phyloP scores from a whole-genome alignment of 2,888 invertebrate species.

The Drosophila tripunctata region DNA sequence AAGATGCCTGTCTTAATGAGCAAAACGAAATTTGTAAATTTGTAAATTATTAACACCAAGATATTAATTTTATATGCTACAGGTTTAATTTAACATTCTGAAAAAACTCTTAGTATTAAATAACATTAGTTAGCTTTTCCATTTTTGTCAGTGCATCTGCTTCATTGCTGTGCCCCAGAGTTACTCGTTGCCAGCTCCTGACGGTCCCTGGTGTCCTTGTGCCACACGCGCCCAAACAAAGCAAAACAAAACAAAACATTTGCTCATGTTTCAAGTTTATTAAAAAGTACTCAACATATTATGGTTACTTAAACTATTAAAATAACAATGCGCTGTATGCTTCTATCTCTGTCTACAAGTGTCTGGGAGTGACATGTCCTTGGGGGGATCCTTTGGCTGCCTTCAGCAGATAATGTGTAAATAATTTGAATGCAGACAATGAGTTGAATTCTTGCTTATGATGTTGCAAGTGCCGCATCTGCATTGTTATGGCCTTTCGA shows the following conservation, averaged over 20 bases:
- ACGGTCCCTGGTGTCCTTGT: slow-evolving; percentile 55
- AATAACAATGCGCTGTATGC: slow-evolving; percentile 60
- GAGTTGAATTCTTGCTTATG: slow-evolving; percentile 13
- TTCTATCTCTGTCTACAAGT: slow-evolving; percentile 13
- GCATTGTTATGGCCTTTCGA: slow-evolving; percentile 6
- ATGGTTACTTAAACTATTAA: slow-evolving; percentile 80
- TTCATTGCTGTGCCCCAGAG: neutral
- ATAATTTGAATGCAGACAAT: slow-evolving; percentile 66
- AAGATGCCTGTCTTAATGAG: too few species aligned
- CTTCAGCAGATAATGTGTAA: slow-evolving; percentile 65
- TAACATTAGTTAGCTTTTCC: too few species aligned
- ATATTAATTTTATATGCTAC: too few species aligned
- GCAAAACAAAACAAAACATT: slow-evolving; percentile 55
- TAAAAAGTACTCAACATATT: slow-evolving; percentile 80
- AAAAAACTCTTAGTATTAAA: too few species aligned
- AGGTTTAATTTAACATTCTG: too few species aligned
- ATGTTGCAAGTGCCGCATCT: neutral
- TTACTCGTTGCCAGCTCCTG: slow-evolving; percentile 2
- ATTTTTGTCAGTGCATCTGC: neutral
- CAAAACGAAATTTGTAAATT: too few species aligned
- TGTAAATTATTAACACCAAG: too few species aligned
- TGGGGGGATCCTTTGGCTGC: slow-evolving; percentile 36
- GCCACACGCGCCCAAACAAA: slow-evolving; percentile 33
- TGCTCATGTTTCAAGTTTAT: slow-evolving; percentile 77
- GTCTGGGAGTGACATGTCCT: slow-evolving; percentile 34